These are phyloP conservation scores for Rhamphomyia laevipes DNA, from an alignment of 2,888 invertebrate species.

Conservation along the genomic window DNA sequence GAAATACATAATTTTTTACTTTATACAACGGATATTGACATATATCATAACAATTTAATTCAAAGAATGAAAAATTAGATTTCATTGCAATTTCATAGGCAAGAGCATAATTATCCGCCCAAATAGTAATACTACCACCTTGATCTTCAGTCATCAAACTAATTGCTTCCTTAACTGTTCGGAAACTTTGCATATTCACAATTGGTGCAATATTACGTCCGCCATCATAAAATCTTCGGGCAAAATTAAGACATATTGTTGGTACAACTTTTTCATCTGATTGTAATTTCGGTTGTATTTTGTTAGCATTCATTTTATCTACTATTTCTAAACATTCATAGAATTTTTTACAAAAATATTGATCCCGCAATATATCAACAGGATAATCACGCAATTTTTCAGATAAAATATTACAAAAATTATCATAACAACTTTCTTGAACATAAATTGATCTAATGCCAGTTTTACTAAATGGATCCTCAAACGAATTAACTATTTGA, in stretches of 20 bases:
- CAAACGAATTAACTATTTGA: background rate
- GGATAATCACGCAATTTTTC: background rate
- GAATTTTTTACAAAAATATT: background rate
- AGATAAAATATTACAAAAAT: background rate
- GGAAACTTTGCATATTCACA: background rate
- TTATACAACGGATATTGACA: background rate
- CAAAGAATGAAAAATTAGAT: background rate
- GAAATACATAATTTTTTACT: background rate
- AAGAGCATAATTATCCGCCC: background rate
- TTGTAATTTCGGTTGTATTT: background rate
- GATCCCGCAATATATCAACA: background rate
- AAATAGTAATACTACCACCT: background rate
- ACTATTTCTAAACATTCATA: background rate
- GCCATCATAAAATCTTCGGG: background rate
- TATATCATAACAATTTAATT: background rate
- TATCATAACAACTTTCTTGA: slow-evolving; percentile 2
- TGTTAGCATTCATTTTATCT: background rate
- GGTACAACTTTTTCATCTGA: background rate
- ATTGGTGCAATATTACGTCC: background rate
- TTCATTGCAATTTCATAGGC: background rate
- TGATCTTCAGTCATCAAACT: background rate
- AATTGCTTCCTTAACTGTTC: background rate
- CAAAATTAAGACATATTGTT: background rate
- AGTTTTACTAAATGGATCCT: background rate
- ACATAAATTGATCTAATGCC: background rate